Evolutionary conservation across 2,888 invertebrate genomes (phyloP).

Genomic region (Amphipoea lucens): DNA sequence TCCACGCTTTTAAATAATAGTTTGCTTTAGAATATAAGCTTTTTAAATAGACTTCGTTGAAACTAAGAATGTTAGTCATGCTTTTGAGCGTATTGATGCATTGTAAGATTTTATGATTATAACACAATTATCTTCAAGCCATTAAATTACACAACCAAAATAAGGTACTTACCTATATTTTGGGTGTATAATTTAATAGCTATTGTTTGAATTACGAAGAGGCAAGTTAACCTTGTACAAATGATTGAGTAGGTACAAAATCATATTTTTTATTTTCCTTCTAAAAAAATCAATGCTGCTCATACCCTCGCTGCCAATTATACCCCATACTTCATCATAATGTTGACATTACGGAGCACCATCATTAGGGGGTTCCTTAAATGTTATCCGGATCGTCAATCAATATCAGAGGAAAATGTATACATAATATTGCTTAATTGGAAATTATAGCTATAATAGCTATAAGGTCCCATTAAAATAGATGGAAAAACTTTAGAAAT

Average conservation of each 20-base stretch:
- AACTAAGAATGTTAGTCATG: not conserved
- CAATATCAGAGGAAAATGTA: constrained; percentile 4
- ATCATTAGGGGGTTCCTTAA: constrained; percentile 7
- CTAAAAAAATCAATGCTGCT: not conserved
- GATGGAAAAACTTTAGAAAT: too few relatives aligned
- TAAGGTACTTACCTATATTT: not conserved
- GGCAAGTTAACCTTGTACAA: not conserved
- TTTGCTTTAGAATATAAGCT: not conserved
- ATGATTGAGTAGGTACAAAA: not conserved
- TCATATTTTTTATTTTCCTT: not conserved
- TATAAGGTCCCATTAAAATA: too few relatives aligned
- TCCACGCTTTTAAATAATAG: not conserved
- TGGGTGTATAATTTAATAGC: not conserved
- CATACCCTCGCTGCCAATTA: not conserved
- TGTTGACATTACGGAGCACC: not conserved
- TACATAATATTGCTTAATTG: not conserved
- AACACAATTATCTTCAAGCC: not conserved
- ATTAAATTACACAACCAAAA: too few relatives aligned
- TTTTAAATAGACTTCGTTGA: not conserved
- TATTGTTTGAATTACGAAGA: not conserved
- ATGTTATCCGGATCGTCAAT: constrained; percentile 28
- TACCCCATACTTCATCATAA: constrained; percentile 7
- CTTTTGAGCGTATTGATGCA: too few relatives aligned
- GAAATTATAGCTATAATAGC: not conserved
- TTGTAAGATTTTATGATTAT: not conserved